These are phyloP conservation scores for Mustela lutreola DNA, from an alignment of 2,113 vertebrate species.

Conservation along the genomic window DNA sequence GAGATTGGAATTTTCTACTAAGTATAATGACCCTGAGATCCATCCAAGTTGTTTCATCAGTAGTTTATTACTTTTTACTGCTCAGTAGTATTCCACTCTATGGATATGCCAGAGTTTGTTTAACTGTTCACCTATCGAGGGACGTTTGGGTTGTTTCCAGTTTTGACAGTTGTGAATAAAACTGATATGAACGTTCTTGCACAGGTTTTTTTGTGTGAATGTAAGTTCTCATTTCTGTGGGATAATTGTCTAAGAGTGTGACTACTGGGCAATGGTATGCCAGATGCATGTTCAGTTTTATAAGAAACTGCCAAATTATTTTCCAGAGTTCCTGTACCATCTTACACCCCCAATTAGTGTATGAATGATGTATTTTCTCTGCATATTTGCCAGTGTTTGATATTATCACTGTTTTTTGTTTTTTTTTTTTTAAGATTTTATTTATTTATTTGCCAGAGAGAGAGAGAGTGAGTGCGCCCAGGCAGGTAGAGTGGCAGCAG, in stretches of 20 bases:
- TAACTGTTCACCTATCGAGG: not conserved
- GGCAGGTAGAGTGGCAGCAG: too few relatives aligned
- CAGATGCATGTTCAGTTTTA: not conserved
- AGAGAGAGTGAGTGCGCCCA: too few relatives aligned
- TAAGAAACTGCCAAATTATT: not conserved
- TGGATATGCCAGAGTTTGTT: not conserved
- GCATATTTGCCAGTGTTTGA: not conserved
- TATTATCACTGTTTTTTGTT: not conserved
- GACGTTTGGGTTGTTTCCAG: not conserved
- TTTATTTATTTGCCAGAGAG: too few relatives aligned
- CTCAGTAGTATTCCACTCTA: not conserved
- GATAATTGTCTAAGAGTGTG: not conserved
- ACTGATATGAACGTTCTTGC: not conserved
- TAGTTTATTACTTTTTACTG: not conserved
- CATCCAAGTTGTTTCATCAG: not conserved
- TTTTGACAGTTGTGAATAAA: not conserved
- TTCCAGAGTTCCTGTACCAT: not conserved
- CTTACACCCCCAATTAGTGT: not conserved
- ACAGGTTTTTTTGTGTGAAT: not conserved
- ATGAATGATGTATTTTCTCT: not conserved
- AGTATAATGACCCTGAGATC: not conserved
- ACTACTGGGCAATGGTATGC: not conserved
- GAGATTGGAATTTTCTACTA: not conserved
- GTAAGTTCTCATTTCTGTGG: not conserved
- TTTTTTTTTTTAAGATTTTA: not conserved